These are phyloP conservation scores for Melangyna quadrimaculata DNA, from an alignment of 2,888 invertebrate species.

Conservation along the genomic window DNA sequence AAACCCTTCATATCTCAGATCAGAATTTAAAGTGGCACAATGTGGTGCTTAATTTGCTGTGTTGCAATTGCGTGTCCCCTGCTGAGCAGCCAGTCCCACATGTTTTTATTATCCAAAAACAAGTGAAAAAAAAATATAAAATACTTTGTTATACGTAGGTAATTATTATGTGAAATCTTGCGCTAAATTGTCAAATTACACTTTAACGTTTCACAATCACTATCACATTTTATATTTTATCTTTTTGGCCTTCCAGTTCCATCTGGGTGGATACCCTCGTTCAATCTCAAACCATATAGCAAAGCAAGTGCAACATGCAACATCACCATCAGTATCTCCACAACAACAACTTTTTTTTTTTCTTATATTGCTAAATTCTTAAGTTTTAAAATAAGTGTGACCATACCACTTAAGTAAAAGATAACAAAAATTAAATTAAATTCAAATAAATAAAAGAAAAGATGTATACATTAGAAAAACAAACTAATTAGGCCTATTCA, in stretches of 20 bases:
- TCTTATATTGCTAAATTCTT: constrained; percentile 42
- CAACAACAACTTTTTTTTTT: constrained; percentile 12
- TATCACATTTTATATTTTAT: constrained; percentile 6
- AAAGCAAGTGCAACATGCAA: constrained; percentile 44
- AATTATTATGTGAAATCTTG: constrained; percentile 36
- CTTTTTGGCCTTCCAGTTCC: constrained; percentile 40
- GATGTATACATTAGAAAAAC: no score
- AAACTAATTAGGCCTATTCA: no score
- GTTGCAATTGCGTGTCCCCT: constrained; percentile 11
- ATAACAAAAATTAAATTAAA: no score
- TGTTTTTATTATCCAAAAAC: constrained; percentile 11
- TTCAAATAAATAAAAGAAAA: no score
- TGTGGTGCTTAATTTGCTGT: neutral
- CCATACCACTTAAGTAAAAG: neutral
- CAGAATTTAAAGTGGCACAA: constrained; percentile 10
- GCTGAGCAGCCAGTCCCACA: constrained; percentile 30
- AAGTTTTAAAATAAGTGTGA: neutral
- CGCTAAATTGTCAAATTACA: constrained; percentile 56
- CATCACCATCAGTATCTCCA: neutral
- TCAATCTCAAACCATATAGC: constrained; percentile 39
- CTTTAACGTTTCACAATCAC: constrained; percentile 17
- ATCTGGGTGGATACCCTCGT: constrained; percentile 53
- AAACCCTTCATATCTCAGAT: neutral
- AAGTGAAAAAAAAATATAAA: neutral
- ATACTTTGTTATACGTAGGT: constrained; percentile 5